Conservation (phyloP, 2,888 invertebrate species). For the Mechanitis messenoides region DNA sequence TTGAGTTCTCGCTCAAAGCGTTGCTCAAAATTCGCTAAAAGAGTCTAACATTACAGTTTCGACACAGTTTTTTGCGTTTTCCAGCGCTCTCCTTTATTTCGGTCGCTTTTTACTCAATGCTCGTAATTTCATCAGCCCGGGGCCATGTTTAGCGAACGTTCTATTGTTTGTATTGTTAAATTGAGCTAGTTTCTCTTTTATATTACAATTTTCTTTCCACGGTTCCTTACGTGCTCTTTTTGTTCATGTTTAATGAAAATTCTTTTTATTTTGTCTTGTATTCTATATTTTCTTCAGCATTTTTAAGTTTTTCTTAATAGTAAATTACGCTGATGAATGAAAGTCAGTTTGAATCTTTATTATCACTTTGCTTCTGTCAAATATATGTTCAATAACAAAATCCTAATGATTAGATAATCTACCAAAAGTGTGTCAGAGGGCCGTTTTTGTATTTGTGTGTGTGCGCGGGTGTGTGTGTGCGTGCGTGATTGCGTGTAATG, state of each 20-base stretch:
- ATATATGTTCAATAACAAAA: too few species aligned
- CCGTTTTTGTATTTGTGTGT: too few species aligned
- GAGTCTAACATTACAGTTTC: constrained; percentile 15
- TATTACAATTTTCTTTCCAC: not conserved
- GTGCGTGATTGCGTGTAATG: too few species aligned
- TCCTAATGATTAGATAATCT: too few species aligned
- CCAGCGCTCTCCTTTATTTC: constrained; percentile 14
- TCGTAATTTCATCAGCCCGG: constrained; percentile 20
- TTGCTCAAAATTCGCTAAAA: constrained; percentile 13
- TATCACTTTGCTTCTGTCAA: too few species aligned
- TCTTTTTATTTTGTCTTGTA: not conserved
- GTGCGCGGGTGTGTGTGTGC: too few species aligned
- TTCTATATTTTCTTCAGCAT: not conserved
- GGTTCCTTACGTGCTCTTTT: constrained; percentile 4
- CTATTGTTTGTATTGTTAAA: constrained; percentile 10
- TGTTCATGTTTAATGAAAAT: not conserved
- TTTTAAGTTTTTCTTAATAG: too few species aligned
- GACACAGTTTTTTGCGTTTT: constrained; percentile 16
- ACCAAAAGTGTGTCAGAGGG: too few species aligned
- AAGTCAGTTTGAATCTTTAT: too few species aligned
- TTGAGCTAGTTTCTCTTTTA: constrained; percentile 11
- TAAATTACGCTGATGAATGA: too few species aligned
- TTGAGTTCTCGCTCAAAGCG: constrained; percentile 18
- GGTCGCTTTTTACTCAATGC: constrained; percentile 19
- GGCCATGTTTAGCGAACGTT: constrained; percentile 9